Evolutionary conservation across 1,140 invertebrate genomes (phyloP), one percentile per base, ranked within the genome.

Genomic region (Acarapis woodi): DNA sequence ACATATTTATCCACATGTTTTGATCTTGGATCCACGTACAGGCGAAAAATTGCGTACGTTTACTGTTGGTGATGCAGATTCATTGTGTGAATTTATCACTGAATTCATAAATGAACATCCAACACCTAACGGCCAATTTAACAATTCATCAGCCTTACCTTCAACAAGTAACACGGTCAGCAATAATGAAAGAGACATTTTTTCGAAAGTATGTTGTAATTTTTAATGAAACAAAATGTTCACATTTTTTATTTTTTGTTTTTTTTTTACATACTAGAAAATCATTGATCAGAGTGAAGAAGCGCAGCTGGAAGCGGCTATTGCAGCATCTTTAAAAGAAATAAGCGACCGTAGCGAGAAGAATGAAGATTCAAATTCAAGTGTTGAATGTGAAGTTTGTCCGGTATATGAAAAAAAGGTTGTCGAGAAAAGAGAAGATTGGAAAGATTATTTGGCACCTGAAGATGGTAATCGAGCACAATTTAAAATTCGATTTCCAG

Each of bases 1-100:
- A 16, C 48, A 48, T 4, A 47, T 58, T n/a, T 70, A 65, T 49
- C 73, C 73, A 3, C 71, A 74, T 48, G 53, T 76, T 40, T 68
- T 70, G 41, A 57, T 76, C 8, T 55, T 77, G 37, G 73, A 76
- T 59, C 72, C 72, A 18, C 58, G 68, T 47, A 77, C 73, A 35
- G 73, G 53, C 18, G 69, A 72, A 55, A 63, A 61, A 37, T 51
- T 68, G 46, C 53, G 56, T 39, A 53, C 52, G 3, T 68, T 65
- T 53, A 56, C 57, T 39, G 57, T 61, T 24, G 48, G 68, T 6
- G 62, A 66, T 45, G 35, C 57, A 4, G 42, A 51, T n/a, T 46
- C 57, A 3, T 61, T 65, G 43, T 58, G 56, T 46, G 60, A 66
- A 39, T 39, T 56, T 25, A 49, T 54, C 2, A 48, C 47, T 29